Conservation (phyloP, 2,113 vertebrate species). For the Variabilichromis moorii region DNA sequence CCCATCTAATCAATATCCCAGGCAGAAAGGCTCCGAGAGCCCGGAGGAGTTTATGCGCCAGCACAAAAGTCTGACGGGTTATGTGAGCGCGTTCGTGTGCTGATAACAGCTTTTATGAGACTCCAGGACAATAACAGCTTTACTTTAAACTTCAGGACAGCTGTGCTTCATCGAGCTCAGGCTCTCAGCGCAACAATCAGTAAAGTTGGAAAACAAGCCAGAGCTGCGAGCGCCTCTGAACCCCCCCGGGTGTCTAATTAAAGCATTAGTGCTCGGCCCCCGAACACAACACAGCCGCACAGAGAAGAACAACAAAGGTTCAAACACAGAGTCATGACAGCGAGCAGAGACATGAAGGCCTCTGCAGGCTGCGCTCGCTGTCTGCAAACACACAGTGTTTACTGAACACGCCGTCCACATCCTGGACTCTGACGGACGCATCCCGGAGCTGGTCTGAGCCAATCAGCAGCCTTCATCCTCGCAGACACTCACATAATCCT, state of each 20-base stretch:
- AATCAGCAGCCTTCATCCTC: not conserved
- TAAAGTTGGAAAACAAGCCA: not conserved
- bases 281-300: not conserved
- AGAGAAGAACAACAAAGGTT: not conserved
- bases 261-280: accelerated
- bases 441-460: not conserved
- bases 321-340: not conserved
- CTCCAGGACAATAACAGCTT: not conserved
- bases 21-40: not conserved
- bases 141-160: not conserved
- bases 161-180: not conserved
- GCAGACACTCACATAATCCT: accelerated
- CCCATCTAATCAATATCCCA: not conserved
- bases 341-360: not conserved
- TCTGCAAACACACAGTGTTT: not conserved
- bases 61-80: not conserved
- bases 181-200: not conserved
- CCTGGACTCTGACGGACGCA: not conserved
- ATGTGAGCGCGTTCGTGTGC: not conserved
- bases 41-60: not conserved
- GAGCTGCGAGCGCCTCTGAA: accelerated
- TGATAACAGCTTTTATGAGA: not conserved
- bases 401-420: not conserved
- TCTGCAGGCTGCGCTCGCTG: not conserved
- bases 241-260: not conserved